Conservation (phyloP, 2,888 invertebrate genomes). For the Diplolepis rosae region DNA sequence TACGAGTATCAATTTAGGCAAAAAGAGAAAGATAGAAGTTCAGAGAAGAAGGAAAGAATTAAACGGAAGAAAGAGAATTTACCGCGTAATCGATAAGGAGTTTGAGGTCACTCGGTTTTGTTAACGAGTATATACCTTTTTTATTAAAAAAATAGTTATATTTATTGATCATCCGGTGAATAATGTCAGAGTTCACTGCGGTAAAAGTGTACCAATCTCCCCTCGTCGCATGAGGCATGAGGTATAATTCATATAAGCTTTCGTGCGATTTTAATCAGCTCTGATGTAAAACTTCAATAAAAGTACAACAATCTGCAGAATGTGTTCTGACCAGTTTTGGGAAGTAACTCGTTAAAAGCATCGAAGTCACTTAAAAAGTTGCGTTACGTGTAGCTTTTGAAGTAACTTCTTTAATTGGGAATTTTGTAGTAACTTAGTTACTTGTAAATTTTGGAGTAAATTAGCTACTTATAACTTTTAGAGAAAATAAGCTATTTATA, state of each 20-base stretch:
- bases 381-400: too few relatives aligned
- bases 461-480: too few relatives aligned
- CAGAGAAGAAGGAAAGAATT: neutral
- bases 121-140: neutral
- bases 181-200: constrained; percentile 5
- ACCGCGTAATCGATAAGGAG: constrained; percentile 57
- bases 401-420: too few relatives aligned
- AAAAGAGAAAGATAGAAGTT: neutral
- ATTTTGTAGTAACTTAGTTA: too few relatives aligned
- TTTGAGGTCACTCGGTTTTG: constrained; percentile 44
- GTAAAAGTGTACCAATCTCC: neutral
- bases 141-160: neutral
- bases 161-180: neutral
- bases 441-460: too few relatives aligned
- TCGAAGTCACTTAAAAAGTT: too few relatives aligned
- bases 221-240: neutral
- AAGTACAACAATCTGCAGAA: too few relatives aligned
- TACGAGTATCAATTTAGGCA: neutral
- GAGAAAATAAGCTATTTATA: too few relatives aligned
- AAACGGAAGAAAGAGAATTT: constrained; percentile 53
- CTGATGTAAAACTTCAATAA: too few relatives aligned
- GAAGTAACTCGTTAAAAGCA: too few relatives aligned
- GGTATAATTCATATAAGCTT: neutral
- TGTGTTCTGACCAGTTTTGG: too few relatives aligned
- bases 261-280: neutral